Conservation (phyloP, 2,888 invertebrate species). For the Pomacea canaliculata region DNA sequence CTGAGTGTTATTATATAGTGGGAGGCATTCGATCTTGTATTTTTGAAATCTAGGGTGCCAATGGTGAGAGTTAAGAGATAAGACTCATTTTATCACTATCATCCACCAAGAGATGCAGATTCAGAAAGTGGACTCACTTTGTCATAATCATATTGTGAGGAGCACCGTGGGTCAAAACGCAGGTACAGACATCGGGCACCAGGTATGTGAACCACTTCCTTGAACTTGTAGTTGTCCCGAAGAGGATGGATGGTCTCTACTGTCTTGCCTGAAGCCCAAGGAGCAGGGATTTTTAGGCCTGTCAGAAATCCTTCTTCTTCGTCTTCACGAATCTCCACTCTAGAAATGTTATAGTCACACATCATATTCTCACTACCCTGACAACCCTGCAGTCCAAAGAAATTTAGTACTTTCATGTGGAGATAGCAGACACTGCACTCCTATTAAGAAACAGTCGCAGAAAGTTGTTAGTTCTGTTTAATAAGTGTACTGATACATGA, state of each 20-base stretch:
- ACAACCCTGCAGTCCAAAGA: neutral
- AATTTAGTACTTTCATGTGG: neutral
- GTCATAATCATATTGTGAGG: conserved; percentile 71
- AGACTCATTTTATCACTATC: no score
- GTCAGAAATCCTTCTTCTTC: conserved; percentile 66
- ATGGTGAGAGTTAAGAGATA: no score
- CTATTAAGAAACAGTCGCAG: no score
- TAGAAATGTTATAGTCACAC: neutral
- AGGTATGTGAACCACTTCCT: conserved; percentile 69
- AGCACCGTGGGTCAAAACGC: conserved; percentile 67
- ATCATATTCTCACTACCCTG: neutral
- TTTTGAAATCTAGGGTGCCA: no score
- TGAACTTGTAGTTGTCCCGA: conserved; percentile 69
- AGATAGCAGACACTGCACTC: no score
- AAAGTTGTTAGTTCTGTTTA: no score
- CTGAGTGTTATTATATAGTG: no score
- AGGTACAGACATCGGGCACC: conserved; percentile 68
- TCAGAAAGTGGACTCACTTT: conserved; percentile 50
- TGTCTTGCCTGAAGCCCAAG: conserved; percentile 68
- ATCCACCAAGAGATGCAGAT: no score
- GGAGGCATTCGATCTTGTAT: no score
- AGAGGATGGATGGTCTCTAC: conserved; percentile 70
- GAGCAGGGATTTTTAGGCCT: conserved; percentile 67
- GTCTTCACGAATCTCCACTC: conserved; percentile 29
- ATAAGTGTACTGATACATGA: no score